These are phyloP conservation scores for Napeogenes inachia DNA, from an alignment of 2,888 invertebrate species.

Conservation along the genomic window DNA sequence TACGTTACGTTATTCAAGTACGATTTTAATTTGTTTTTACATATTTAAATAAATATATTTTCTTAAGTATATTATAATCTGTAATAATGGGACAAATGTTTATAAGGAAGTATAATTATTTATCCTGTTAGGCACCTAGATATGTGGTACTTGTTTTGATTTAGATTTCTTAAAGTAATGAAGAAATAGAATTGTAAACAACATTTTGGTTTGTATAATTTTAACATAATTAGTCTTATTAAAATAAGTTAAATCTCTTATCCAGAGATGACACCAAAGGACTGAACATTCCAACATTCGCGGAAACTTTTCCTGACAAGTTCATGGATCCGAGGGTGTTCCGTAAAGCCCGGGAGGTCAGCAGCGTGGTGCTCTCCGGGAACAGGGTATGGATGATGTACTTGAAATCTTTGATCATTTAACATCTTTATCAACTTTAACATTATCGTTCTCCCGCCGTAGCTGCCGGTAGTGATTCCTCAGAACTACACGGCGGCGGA, in stretches of 20 bases:
- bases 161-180: no score
- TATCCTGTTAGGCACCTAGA: no score
- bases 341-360: conserved; percentile 82
- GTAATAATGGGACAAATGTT: no score
- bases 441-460: not conserved
- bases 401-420: no score
- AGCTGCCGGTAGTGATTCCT: conserved; percentile 81
- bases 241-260: conserved; percentile 6
- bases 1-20: not conserved
- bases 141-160: no score
- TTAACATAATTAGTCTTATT: not conserved
- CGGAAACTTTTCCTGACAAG: conserved; percentile 88
- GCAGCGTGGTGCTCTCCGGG: conserved; percentile 78
- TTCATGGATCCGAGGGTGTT: conserved; percentile 87
- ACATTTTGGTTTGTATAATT: no score
- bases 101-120: no score
- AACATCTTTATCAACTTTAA: no score
- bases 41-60: no score
- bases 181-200: no score
- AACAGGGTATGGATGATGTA: conserved; percentile 72
- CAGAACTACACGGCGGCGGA: conserved; percentile 85
- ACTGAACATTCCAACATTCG: conserved; percentile 83
- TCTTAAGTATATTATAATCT: no score
- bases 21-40: no score
- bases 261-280: conserved; percentile 80